Evolutionary conservation across 1,140 invertebrate genomes (phyloP), one percentile per base, ranked within the genome.

Genomic region (Hycleus cichorii): DNA sequence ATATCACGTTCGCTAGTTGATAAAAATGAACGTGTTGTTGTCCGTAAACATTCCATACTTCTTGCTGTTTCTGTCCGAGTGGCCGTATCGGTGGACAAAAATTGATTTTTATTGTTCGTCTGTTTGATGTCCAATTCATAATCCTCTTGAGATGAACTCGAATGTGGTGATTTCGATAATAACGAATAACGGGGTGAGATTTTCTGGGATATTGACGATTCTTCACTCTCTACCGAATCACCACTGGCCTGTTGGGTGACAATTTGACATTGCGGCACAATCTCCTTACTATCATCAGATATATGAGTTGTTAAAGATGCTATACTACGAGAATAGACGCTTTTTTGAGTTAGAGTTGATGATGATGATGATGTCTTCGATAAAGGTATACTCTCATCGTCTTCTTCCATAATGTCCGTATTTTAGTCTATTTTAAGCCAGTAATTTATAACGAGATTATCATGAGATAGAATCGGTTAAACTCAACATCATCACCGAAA

Each of bases 71-170:
- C 81, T 1, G 83, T 82, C 18, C 80, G 70, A 2, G 4, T 10
- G 4, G 40, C 11, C 2, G 64, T 62, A 2, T 77, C 77, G 0
- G 81, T 76, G 0, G 81, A 77, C 40, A 86, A 67, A 61, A 81
- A 81, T 44, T 83, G 81, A 4, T 79, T 80, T 38, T 77, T 78
- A 48, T 77, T 76, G 18, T 18, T 18, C 9, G 73, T 74, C 24
- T 77, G 72, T 59, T 81, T 77, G 4, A 71, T 64, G 39, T 80
- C 78, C 0, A 77, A 75, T 42, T 82, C 83, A 61, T 84, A 84
- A 48, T 87, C 84, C 64, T 87, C 84, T 65, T 86, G 83, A 45
- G 83, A 85, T 9, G 83, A 86, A 62, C 83, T 85, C 0, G 84
- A 86, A 52, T 85, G 81, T 0, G 83, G 82, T 57, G 83, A 85